Evolutionary conservation across 2,888 invertebrate genomes (phyloP).

Genomic region (Auanema sp.): DNA sequence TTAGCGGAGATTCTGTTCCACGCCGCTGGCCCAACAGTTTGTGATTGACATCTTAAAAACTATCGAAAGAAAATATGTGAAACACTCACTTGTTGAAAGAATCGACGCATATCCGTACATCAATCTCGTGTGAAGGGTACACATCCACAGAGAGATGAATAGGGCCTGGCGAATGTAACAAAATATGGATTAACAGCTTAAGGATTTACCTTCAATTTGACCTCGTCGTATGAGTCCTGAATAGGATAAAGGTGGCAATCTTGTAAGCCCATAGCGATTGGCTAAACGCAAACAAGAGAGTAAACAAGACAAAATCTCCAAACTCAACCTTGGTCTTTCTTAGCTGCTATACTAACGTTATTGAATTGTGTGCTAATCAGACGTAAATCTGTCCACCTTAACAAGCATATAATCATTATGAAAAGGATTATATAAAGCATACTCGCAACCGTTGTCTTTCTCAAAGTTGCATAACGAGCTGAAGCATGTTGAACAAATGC

Average conservation of each 20-base stretch:
- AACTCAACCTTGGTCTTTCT: conserved; percentile 37
- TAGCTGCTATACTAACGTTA: conserved; percentile 48
- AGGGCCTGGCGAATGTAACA: conserved; percentile 25
- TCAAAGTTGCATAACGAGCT: conserved; percentile 30
- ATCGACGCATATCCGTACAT: conserved; percentile 47
- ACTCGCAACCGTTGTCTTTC: conserved; percentile 17
- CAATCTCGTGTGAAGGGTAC: conserved; percentile 44
- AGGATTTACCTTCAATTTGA: conserved; percentile 10
- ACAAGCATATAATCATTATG: conserved; percentile 1
- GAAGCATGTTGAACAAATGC: conserved; percentile 20
- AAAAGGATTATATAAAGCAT: neutral
- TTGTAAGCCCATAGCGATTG: conserved; percentile 46
- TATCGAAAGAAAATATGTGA: conserved; percentile 7
- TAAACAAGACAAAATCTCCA: neutral
- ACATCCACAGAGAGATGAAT: conserved; percentile 46
- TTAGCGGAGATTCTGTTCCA: conserved; percentile 51
- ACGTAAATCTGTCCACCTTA: conserved; percentile 44
- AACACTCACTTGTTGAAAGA: conserved; percentile 31
- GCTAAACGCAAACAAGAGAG: conserved; percentile 19
- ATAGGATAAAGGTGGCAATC: conserved; percentile 38
- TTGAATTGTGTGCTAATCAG: conserved; percentile 41
- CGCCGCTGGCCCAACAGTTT: conserved; percentile 31
- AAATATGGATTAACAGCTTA: conserved; percentile 15
- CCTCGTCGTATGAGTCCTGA: conserved; percentile 35
- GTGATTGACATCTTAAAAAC: conserved; percentile 32